Conservation (phyloP, 2,113 vertebrate species). For the Pyrgilauda ruficollis region DNA sequence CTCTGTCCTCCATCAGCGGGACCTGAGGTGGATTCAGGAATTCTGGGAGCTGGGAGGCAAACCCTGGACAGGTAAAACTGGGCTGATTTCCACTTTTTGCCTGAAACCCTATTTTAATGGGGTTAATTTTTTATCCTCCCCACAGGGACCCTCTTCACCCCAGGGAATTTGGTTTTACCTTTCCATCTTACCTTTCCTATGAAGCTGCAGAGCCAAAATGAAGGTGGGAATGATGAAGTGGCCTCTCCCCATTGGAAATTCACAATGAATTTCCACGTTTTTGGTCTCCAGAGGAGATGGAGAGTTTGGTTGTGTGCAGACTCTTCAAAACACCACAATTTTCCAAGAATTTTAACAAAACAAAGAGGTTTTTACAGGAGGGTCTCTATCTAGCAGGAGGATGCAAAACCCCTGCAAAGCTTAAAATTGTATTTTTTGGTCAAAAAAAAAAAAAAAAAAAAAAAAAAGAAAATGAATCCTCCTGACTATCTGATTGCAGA, state of each 20-base stretch:
- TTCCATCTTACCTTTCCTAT: not conserved
- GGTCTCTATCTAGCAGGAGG: fast-evolving
- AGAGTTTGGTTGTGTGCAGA: not conserved
- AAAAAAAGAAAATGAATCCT: not conserved
- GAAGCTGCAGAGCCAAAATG: not conserved
- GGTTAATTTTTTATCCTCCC: not conserved
- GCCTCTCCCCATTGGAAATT: fast-evolving
- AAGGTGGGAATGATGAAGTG: not conserved
- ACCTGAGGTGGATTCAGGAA: not conserved
- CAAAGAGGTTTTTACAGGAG: not conserved
- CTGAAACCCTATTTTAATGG: not conserved
- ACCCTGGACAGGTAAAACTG: fast-evolving
- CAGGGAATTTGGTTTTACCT: not conserved
- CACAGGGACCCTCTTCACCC: fast-evolving
- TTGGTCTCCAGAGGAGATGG: not conserved
- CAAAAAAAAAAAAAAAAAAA: not conserved
- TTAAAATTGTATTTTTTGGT: not conserved
- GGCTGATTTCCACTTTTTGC: not conserved
- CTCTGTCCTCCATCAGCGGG: too few relatives aligned
- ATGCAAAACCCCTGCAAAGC: not conserved
- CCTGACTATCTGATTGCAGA: not conserved
- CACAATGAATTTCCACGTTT: fast-evolving
- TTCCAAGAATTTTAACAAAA: not conserved
- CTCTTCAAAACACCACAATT: not conserved
- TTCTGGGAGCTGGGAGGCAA: not conserved